phyloP scores from a whole-genome alignment of 2,888 invertebrate genomes.

The Pocota personata region DNA sequence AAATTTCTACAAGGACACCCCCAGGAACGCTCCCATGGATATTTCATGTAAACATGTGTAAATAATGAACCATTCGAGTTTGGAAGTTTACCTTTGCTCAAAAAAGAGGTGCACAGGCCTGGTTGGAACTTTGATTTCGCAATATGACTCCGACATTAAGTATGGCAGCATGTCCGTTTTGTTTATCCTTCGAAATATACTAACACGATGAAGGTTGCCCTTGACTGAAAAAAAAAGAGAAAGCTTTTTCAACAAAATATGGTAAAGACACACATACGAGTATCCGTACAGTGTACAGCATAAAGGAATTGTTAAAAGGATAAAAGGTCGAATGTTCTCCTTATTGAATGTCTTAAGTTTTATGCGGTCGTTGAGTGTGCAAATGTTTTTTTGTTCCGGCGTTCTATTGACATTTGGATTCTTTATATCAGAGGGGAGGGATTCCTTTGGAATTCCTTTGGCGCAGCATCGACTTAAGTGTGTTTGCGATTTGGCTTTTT shows the following conservation, averaged over 20 bases:
- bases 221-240: not conserved
- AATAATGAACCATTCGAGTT: constrained; percentile 53
- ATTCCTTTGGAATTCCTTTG: constrained; percentile 43
- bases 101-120: constrained; percentile 3
- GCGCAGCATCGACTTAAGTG: constrained; percentile 79
- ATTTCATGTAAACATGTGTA: constrained; percentile 63
- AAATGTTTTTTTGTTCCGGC: constrained; percentile 65
- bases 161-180: constrained; percentile 54
- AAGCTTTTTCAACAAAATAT: not conserved
- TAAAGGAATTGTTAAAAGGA: constrained; percentile 59
- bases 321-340: constrained; percentile 68
- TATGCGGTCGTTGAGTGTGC: constrained; percentile 72
- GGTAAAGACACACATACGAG: constrained; percentile 3
- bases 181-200: constrained; percentile 49
- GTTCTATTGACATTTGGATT: constrained; percentile 67
- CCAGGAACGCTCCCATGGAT: constrained; percentile 8
- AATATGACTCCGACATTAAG: constrained; percentile 52
- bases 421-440: constrained; percentile 8
- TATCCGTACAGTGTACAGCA: not conserved
- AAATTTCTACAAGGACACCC: constrained; percentile 63
- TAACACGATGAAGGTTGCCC: not conserved
- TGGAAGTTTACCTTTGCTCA: constrained; percentile 35
- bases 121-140: constrained; percentile 50
- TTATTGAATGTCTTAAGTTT: constrained; percentile 74
- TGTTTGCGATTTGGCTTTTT: constrained; percentile 83